phyloP scores from a whole-genome alignment of 1,140 invertebrate genomes.

The Pseudomyrmex sp. region DNA sequence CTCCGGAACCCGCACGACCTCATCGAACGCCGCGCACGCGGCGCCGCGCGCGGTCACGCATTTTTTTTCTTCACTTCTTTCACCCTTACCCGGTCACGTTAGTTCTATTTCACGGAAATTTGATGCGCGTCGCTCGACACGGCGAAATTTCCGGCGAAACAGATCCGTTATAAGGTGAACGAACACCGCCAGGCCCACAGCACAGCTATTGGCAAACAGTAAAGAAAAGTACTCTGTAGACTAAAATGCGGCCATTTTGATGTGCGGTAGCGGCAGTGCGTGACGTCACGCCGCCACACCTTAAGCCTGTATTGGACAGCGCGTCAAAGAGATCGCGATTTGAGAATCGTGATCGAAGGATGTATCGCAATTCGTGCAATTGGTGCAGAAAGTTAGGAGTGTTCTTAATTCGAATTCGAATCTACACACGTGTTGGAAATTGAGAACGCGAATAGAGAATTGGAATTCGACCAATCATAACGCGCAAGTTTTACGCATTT shows the following conservation, averaged over 20 bases:
- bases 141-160: constrained; percentile 77
- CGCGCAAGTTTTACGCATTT: too few relatives aligned
- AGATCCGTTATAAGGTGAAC: constrained; percentile 70
- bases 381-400: too few relatives aligned
- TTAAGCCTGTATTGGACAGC: too few relatives aligned
- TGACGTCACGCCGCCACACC: constrained; percentile 22
- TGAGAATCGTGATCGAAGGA: too few relatives aligned
- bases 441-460: too few relatives aligned
- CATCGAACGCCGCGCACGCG: constrained; percentile 26
- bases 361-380: too few relatives aligned
- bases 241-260: constrained; percentile 85
- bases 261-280: constrained; percentile 67
- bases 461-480: too few relatives aligned
- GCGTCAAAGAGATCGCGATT: too few relatives aligned
- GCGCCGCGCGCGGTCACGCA: neutral
- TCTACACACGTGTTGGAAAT: too few relatives aligned
- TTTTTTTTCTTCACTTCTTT: neutral
- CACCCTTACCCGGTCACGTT: constrained; percentile 67
- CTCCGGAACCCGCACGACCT: neutral
- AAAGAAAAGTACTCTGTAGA: constrained; percentile 82
- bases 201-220: constrained; percentile 82
- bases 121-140: constrained; percentile 58
- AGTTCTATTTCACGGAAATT: constrained; percentile 79
- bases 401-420: too few relatives aligned
- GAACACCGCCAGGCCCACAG: constrained; percentile 78